Evolutionary conservation across 2,797 vertebrate genomes (phyloP), one percentile per base, ranked within the genome.

Genomic region (Poecilia picta): DNA sequence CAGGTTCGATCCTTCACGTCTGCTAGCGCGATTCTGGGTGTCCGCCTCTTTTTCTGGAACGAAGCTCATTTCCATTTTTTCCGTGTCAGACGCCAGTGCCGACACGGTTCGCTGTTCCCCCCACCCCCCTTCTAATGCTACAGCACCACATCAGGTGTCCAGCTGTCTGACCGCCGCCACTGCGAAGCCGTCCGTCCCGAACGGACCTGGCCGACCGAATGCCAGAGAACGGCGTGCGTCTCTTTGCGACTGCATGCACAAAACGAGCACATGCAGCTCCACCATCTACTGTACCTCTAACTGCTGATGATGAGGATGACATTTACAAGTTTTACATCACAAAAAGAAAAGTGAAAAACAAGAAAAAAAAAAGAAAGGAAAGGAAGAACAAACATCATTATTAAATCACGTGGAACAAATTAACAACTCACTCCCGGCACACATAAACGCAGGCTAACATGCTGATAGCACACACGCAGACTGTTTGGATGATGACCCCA

Each of bases 401-500:
- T 96, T 95, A 95, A 96, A 96, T 96, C 93, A 95, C 87, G 91
- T 89, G 85, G 88, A 93, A 93, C 90, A 94, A 94, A 94, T 90
- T 87, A 91, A 90, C 81, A 84, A 81, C 74, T 74, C 86, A 79
- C 84, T 59, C 79, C 68, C 75, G 25, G 49, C 23, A 25, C 84
- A 59, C 72, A 41, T 36, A 41, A 39, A 55, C 64, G 28, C 82
- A 72, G 80, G 49, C 79, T 55, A 33, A 43, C 77, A 76, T 78
- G 28, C 79, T 31, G 11, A 18, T 8, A 8, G 49, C 49, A 10
- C 0, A 87, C 75, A 88, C 28, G 80, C 77, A 89, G 83, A 87
- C 88, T 85, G 92, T 95, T 94, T 93, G 93, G 92, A 95, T 90
- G 92, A 91, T 88, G 92, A 96, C 88, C 90, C 90, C 87, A 94